Evolutionary conservation across 2,888 invertebrate species (phyloP).

Genomic region (Himalopsyche kuldschensis): DNA sequence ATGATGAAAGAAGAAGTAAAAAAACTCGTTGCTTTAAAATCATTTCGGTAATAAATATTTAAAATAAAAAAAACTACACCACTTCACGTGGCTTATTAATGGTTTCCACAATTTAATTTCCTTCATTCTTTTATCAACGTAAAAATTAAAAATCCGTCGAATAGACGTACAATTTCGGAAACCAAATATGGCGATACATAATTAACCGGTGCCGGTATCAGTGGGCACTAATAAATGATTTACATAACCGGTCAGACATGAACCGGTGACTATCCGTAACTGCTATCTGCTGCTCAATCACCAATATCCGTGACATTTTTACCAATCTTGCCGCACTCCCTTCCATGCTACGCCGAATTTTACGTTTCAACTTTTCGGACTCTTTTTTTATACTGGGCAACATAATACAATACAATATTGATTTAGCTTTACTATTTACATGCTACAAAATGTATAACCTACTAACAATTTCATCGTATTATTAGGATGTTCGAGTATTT

Average conservation of each 20-base stretch:
- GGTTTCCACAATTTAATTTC: too few relatives aligned
- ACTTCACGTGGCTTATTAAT: too few relatives aligned
- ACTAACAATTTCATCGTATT: too few relatives aligned
- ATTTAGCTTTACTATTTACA: too few relatives aligned
- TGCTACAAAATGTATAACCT: too few relatives aligned
- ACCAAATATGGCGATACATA: slow-evolving; percentile 7
- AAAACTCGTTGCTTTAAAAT: too few relatives aligned
- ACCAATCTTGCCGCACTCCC: neutral
- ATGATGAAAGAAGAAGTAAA: too few relatives aligned
- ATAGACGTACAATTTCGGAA: neutral
- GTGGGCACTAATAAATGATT: slow-evolving; percentile 3
- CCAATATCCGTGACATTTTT: slow-evolving; percentile 9
- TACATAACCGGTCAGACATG: slow-evolving; percentile 7
- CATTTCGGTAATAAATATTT: too few relatives aligned
- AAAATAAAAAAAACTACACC: too few relatives aligned
- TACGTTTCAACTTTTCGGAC: neutral
- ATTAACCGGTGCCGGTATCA: slow-evolving; percentile 2
- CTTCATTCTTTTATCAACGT: neutral
- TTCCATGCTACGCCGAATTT: neutral
- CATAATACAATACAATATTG: too few relatives aligned
- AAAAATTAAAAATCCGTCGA: neutral
- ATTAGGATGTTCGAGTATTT: too few relatives aligned
- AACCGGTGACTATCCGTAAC: neutral
- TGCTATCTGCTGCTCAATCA: slow-evolving; percentile 3
- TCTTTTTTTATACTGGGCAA: too few relatives aligned